Conservation (phyloP, 2,113 vertebrate genomes). For the Callorhinus ursinus region DNA sequence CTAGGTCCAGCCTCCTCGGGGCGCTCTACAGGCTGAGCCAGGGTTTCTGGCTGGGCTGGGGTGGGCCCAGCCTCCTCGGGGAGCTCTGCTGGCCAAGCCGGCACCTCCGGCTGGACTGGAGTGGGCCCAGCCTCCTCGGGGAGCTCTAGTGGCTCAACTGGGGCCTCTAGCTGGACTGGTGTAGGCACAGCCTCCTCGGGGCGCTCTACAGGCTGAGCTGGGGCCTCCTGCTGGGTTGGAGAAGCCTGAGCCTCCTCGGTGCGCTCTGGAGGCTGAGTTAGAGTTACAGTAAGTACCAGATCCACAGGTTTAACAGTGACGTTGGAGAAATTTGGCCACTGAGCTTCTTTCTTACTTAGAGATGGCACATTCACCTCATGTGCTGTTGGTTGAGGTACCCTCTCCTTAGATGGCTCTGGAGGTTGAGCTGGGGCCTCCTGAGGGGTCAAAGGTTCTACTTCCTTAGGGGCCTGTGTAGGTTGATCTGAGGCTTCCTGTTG, state of each 20-base stretch:
- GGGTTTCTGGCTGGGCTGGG: not conserved
- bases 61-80: not conserved
- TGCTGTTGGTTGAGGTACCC: not conserved
- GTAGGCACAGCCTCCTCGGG: not conserved
- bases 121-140: not conserved
- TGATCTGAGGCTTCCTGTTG: not conserved
- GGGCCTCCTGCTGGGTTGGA: no score
- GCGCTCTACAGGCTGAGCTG: no score
- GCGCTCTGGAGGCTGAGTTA: not conserved
- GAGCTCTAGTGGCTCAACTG: not conserved
- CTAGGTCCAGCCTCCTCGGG: not conserved
- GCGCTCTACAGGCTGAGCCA: fast-evolving
- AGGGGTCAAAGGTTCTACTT: not conserved
- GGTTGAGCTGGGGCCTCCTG: not conserved
- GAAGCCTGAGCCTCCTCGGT: not conserved
- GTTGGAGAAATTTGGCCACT: not conserved
- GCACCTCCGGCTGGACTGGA: not conserved
- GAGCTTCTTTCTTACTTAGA: not conserved
- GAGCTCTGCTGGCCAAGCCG: not conserved
- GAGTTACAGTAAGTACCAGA: not conserved
- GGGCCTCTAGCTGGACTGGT: not conserved
- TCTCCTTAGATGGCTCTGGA: not conserved
- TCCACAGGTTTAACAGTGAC: not conserved
- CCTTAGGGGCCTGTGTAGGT: not conserved
- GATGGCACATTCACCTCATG: not conserved